These are phyloP conservation scores for Sycobia sp. DNA, from an alignment of 1,140 invertebrate genomes.

Conservation along the genomic window DNA sequence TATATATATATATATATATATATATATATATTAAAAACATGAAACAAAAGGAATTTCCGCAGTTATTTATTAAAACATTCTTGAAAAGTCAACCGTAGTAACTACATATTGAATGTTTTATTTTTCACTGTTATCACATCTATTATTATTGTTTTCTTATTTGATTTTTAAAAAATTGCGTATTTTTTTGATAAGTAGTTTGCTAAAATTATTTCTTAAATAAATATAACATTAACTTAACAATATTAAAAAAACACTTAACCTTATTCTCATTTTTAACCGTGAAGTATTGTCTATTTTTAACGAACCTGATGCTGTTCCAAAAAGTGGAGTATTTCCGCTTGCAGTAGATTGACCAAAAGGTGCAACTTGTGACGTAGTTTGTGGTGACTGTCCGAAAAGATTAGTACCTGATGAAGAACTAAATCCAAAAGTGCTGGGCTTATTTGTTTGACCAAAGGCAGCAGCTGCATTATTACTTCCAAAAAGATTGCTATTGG, in stretches of 20 bases:
- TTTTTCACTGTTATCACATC: no score
- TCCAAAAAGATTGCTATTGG: slow-evolving; percentile 59
- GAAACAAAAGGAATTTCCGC: no score
- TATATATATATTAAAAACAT: no score
- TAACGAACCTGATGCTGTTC: slow-evolving; percentile 58
- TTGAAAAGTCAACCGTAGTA: no score
- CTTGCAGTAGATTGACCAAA: slow-evolving; percentile 69
- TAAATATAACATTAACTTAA: not conserved
- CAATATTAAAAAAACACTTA: not conserved
- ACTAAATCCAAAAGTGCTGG: slow-evolving; percentile 65
- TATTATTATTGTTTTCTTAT: no score
- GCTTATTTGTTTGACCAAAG: slow-evolving; percentile 69
- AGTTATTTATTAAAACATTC: no score
- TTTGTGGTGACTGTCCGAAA: slow-evolving; percentile 64
- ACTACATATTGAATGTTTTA: no score
- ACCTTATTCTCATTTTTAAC: no score
- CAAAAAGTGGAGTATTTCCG: slow-evolving; percentile 66
- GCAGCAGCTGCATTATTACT: slow-evolving; percentile 57
- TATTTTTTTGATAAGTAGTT: slow-evolving; percentile 37
- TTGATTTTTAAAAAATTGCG: no score
- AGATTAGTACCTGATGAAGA: slow-evolving; percentile 59
- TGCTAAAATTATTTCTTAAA: not conserved
- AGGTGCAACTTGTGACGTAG: slow-evolving; percentile 55
- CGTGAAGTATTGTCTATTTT: not conserved
- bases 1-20: no score